Evolutionary conservation across 2,888 invertebrate genomes (phyloP).

Genomic region (Idaea straminata): DNA sequence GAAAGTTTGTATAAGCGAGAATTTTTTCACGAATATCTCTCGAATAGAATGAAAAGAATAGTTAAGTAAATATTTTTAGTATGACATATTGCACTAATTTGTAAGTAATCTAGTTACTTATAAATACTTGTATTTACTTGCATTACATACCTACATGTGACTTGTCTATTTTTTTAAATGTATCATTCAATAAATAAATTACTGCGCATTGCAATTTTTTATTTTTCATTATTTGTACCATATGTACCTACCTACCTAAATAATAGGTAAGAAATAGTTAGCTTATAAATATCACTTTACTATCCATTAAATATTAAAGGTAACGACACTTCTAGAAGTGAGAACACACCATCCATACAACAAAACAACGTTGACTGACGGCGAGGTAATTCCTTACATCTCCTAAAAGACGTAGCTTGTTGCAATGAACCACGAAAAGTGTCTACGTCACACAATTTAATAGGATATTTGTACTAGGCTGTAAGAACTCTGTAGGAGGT

Average conservation of each 20-base stretch:
- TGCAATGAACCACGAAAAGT: too few relatives aligned
- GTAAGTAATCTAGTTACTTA: neutral
- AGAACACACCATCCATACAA: too few relatives aligned
- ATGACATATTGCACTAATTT: neutral
- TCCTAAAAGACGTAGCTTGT: too few relatives aligned
- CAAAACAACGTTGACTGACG: too few relatives aligned
- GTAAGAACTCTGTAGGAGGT: too few relatives aligned
- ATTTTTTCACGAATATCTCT: neutral
- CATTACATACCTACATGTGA: neutral
- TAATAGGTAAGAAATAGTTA: too few relatives aligned
- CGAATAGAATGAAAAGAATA: neutral
- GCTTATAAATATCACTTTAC: too few relatives aligned
- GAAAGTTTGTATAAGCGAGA: neutral
- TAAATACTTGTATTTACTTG: constrained; percentile 1
- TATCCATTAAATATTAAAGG: too few relatives aligned
- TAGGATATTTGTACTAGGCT: too few relatives aligned
- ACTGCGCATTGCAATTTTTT: neutral
- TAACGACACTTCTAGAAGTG: too few relatives aligned
- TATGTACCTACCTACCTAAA: neutral
- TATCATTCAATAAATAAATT: neutral
- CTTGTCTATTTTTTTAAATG: neutral
- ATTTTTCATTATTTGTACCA: neutral
- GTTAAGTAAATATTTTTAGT: neutral
- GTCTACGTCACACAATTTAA: too few relatives aligned
- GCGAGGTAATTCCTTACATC: too few relatives aligned